Base-by-base conservation (phyloP, 2,888 invertebrate species). In the Schizaphis graminum region DNA sequence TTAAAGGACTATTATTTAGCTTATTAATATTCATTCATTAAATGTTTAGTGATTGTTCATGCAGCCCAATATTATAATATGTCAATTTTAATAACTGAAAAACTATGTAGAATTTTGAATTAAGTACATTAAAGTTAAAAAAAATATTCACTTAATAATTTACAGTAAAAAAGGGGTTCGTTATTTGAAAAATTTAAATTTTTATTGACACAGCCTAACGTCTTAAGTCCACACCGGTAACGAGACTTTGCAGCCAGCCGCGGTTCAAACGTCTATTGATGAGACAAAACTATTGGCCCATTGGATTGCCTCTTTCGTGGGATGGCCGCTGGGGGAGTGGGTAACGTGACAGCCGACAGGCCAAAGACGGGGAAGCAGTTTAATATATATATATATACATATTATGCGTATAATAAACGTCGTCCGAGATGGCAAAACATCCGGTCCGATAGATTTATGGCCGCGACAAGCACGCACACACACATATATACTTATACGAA, bases 361-460 rank as follows among this genome's bases (percentile, higher is more conserved):
- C 7, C n/a, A 16, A 35, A 67, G 61, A 67, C 67, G 67, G 67
- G 35, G 77, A 35, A 35, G 35, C 77, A 16, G 67, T 35, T 53
- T 53, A 53, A 77, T 7, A n/a, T 35, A 8, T 77, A 77, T 35
- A 77, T 16, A 77, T 77, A 35, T 35, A 57, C 35, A 21, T 77
- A 35, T 53, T 49, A 13, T 47, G 44, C 49, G 53, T 77, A 77
- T 24, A 77, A 77, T 77, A 77, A 77, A 77, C 77, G 77, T 77
- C 77, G 35, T 35, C 35, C 56, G 90, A 67, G 90, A 90, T 13
- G 90, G 90, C 47, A 67, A 90, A 90, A 67, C 90, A 90, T 90
- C 90, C 90, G 90, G 90, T 67, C 47, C 67, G 90, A 90, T 61
- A 90, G 90, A 90, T 90, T 90, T 90, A 90, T 90, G 90, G 47